Conservation (phyloP, 2,888 invertebrate genomes). For the Trichogramma evanescens region DNA sequence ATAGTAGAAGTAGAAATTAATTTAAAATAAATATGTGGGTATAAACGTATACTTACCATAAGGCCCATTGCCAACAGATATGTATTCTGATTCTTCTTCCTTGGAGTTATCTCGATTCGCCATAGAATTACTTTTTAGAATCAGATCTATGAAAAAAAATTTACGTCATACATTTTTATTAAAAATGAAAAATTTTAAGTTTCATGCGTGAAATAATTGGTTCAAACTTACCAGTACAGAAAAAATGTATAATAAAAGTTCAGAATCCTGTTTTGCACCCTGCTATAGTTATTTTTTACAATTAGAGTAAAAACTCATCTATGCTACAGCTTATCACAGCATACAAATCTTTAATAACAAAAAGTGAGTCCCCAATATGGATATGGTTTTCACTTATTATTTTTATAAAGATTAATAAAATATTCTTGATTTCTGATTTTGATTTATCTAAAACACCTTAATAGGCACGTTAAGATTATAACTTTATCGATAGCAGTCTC, state of each 20-base stretch:
- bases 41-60: conserved; percentile 30
- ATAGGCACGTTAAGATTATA: conserved; percentile 4
- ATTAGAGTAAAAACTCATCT: conserved; percentile 7
- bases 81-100: conserved; percentile 44
- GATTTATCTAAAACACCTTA: not conserved
- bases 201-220: not conserved
- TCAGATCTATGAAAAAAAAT: conserved; percentile 38
- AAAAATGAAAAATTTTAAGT: not conserved
- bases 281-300: not conserved
- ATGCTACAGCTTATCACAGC: not conserved
- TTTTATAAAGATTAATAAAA: not conserved
- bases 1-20: not conserved
- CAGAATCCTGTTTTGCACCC: not conserved
- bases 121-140: conserved; percentile 46
- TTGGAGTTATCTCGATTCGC: conserved; percentile 41
- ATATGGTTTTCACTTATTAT: too few relatives aligned
- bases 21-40: not conserved
- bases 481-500: conserved; percentile 5
- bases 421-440: not conserved
- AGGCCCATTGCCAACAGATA: conserved; percentile 44
- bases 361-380: too few relatives aligned
- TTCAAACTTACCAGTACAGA: conserved; percentile 19
- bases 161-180: not conserved
- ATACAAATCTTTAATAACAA: too few relatives aligned
- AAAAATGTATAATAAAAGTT: not conserved